Evolutionary conservation across 1,140 invertebrate genomes (phyloP).

Genomic region (Mya arenaria): DNA sequence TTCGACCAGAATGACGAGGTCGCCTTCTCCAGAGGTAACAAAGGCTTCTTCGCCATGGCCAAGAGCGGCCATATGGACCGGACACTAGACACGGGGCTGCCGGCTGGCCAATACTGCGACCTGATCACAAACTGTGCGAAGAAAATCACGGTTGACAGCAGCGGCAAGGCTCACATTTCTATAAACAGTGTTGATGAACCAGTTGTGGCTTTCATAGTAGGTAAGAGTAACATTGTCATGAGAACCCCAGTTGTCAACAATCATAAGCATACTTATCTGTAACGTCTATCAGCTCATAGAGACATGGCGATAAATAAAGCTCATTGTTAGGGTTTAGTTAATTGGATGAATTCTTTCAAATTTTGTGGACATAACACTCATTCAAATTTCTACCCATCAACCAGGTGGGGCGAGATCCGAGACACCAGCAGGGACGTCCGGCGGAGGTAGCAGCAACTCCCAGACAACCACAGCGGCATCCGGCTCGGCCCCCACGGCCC

Average conservation of each 20-base stretch:
- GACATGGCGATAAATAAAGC: too few relatives aligned
- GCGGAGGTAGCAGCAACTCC: not conserved
- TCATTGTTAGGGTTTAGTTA: too few relatives aligned
- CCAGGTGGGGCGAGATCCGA: conserved; percentile 27
- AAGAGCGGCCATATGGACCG: conserved; percentile 68
- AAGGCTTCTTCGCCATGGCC: conserved; percentile 78
- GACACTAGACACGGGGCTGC: conserved; percentile 85
- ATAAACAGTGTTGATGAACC: conserved; percentile 86
- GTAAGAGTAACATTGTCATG: conserved; percentile 71
- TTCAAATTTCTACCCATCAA: too few relatives aligned
- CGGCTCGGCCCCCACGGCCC: conserved; percentile 18
- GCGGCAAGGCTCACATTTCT: conserved; percentile 86
- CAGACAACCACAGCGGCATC: not conserved
- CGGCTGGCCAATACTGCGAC: conserved; percentile 92
- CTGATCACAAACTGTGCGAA: conserved; percentile 90
- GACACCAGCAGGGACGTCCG: not conserved
- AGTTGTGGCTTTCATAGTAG: conserved; percentile 89
- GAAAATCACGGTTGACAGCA: conserved; percentile 84
- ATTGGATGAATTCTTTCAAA: too few relatives aligned
- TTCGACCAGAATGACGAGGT: conserved; percentile 71
- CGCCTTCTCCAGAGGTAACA: conserved; percentile 75
- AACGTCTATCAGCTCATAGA: too few relatives aligned
- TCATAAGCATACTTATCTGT: too few relatives aligned
- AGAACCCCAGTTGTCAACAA: too few relatives aligned
- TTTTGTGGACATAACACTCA: too few relatives aligned